Evolutionary conservation across 2,888 invertebrate genomes (phyloP).

Genomic region (Minunthozetes semirufus): DNA sequence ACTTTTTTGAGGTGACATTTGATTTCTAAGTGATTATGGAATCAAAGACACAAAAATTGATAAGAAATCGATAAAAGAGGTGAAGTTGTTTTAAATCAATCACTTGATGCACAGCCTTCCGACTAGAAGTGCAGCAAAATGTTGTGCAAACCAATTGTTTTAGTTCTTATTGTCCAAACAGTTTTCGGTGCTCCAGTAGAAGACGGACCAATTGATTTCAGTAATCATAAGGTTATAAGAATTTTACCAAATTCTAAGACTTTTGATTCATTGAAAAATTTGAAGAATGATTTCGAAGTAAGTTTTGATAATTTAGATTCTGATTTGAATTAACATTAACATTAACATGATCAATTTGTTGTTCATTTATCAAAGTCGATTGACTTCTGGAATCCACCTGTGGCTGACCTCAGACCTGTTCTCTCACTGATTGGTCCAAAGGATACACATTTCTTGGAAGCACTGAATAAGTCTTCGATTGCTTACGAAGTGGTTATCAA

Average conservation of each 20-base stretch:
- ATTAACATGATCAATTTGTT: too few species aligned
- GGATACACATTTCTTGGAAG: neutral
- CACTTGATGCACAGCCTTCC: too few species aligned
- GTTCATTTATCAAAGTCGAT: neutral
- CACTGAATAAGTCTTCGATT: constrained; percentile 25
- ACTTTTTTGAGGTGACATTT: too few species aligned
- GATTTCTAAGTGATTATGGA: too few species aligned
- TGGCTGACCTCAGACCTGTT: constrained; percentile 20
- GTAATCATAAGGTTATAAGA: constrained; percentile 4
- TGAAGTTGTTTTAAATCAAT: too few species aligned
- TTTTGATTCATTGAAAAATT: neutral
- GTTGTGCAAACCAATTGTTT: neutral
- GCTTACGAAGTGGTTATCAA: neutral
- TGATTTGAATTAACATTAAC: too few species aligned
- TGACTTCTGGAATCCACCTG: constrained; percentile 28
- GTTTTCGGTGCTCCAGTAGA: neutral
- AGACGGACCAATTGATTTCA: constrained; percentile 13
- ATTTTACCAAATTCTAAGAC: constrained; percentile 6
- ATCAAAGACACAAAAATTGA: too few species aligned
- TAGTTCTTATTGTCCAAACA: neutral
- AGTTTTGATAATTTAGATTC: too few species aligned
- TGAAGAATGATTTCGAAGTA: constrained; percentile 20
- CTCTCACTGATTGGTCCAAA: constrained; percentile 28
- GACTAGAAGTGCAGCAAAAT: too few species aligned
- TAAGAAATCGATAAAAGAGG: too few species aligned